Base-by-base conservation (phyloP, 2,797 vertebrate genomes). In the Etheostoma nigrum region DNA sequence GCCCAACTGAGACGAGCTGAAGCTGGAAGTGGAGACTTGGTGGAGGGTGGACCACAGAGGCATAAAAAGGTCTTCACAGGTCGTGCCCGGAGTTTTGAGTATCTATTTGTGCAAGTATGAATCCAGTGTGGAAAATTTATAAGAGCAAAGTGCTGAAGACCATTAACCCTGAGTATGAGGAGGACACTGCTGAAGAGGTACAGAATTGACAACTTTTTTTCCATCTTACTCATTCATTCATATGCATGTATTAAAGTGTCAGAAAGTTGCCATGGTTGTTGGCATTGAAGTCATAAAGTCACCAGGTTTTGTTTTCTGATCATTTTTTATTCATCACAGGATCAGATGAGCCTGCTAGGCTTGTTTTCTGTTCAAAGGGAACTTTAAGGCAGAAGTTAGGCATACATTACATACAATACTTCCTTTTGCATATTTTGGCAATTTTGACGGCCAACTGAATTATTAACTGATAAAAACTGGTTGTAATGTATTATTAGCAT, bases 61-160 rank as follows among this genome's bases (percentile, higher is more conserved):
- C 58, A 62, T 8, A 36, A 49, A 74, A 76, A 89, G 76, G 76
- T 82, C 77, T 78, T 89, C 63, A 44, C 72, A 86, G 69, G 67
- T 78, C 59, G 78, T 51, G n/a, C 23, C 48, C 68, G 52, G 40
- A 76, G 15, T 6, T 49, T 66, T 72, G 74, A 86, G 61, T 45
- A 73, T 73, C 73, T n/a, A 5, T 55, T 49, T 30, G 45, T 57
- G 76, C 76, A 76, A 89, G 36, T 1, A 99, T 99, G 98, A 97
- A 96, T 93, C 97, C 97, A 6, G 82, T 98, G 91, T 99, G 97
- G 97, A 96, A 96, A 88, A 84, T 95, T 48, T 99, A 98, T 84
- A 98, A 97, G 91, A 95, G 96, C 94, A 99, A 98, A 87, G 96
- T 99, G 88, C 91, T 99, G 92, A 97, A 97, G 95, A 97, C 95